Evolutionary conservation across 2,797 vertebrate genomes (phyloP).

Genomic region (Aotus griseimembra): DNA sequence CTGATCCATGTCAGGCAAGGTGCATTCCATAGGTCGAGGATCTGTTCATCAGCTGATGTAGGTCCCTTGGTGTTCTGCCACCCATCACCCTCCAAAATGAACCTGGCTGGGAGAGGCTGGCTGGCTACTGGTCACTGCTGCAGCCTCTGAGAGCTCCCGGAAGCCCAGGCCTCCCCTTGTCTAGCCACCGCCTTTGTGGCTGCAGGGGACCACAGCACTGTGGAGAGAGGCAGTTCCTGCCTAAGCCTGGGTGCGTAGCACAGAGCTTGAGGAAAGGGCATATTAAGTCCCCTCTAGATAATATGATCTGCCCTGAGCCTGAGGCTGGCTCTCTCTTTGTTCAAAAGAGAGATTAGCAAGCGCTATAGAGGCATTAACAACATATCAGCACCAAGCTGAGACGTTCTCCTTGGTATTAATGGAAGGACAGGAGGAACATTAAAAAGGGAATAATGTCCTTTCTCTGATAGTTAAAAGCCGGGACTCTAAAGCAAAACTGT

Average conservation of each 20-base stretch:
- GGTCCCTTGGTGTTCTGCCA: not conserved
- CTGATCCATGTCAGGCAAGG: not conserved
- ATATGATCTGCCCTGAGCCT: not conserved
- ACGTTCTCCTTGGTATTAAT: slow-evolving; percentile 14
- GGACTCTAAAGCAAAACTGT: slow-evolving; percentile 48
- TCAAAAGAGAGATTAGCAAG: slow-evolving; percentile 34
- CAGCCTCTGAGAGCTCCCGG: not conserved
- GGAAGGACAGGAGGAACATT: slow-evolving; percentile 25
- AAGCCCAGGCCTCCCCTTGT: not conserved
- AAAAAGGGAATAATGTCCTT: slow-evolving; percentile 10
- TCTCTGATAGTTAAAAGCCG: slow-evolving; percentile 49
- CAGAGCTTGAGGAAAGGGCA: not conserved
- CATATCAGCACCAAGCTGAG: not conserved
- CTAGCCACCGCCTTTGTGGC: not conserved
- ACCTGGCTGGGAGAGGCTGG: not conserved
- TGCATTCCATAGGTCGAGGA: fast-evolving
- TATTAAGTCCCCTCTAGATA: not conserved
- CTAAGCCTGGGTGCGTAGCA: not conserved
- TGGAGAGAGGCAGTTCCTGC: not conserved
- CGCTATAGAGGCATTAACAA: not conserved
- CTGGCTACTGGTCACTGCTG: not conserved
- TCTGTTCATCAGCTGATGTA: not conserved
- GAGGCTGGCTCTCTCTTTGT: not conserved
- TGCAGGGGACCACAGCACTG: not conserved
- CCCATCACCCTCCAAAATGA: not conserved